Base-by-base conservation (phyloP, 2,888 invertebrate genomes). In the Pollenia angustigena region DNA sequence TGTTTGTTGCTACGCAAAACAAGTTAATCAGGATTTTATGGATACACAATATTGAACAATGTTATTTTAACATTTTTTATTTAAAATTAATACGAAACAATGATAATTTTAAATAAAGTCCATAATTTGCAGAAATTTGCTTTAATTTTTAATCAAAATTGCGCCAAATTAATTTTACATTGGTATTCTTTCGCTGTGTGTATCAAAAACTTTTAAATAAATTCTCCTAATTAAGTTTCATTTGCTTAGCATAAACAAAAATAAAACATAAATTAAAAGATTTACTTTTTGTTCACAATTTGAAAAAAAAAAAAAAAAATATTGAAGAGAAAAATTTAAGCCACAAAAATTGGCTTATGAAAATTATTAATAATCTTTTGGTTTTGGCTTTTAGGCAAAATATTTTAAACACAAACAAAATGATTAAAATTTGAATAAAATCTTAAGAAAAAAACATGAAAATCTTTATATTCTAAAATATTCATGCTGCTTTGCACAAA, bases 291-390 rank as follows among this genome's bases (percentile, higher is more conserved):
- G 16, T 82, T 69, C 52, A 44, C 16, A 44, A 23, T 9, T 42
- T n/a, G 18, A 18, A 16, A 66, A 12, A n/a, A n/a, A 46, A 54
- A 14, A n/a, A 18, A 76, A 56, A 18, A 11, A 2, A 42, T 0
- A 6, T 32, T 32, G 32, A 4, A n/a, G n/a, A 58, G 32, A 58
- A 18, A 66, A 42, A n/a, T 42, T 16, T 23, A 62, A 23, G 23
- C 78, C 72, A 79, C 71, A 78, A 78, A 71, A 83, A 72, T 72
- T 76, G 64, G 72, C 66, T 83, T 64, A 78, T 72, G 71, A 78
- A 78, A 64, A 83, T 83, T 83, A 78, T 75, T 82, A 75, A 83
- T 83, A 83, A 83, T 83, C 78, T 83, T 71, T 54, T 78, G 71
- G 78, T 83, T 83, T 78, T 50, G 78, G 64, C 78, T 83, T 83